phyloP scores from a whole-genome alignment of 2,797 vertebrate species.

The Muraenolepis orangiensis region DNA sequence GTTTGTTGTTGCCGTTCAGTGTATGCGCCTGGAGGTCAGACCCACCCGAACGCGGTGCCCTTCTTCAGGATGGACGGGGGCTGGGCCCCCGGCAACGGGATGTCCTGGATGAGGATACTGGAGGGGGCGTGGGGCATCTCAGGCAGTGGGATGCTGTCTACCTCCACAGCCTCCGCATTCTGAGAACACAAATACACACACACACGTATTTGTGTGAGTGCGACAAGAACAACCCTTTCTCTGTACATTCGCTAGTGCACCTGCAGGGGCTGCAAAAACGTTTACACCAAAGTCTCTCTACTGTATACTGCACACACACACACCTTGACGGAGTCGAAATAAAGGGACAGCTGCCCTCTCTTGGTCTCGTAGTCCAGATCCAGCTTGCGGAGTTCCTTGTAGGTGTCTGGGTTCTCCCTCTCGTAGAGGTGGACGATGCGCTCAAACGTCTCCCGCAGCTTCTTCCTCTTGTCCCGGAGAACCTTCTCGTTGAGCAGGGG shows the following conservation, averaged over 20 bases:
- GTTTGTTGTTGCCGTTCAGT: too few species aligned
- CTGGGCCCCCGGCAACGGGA: conserved; percentile 93
- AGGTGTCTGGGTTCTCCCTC: conserved; percentile 95
- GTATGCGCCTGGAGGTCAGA: neutral
- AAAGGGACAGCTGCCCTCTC: conserved; percentile 87
- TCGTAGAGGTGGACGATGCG: conserved; percentile 93
- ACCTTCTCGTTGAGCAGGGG: conserved; percentile 91
- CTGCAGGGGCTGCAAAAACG: too few species aligned
- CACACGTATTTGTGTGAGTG: too few species aligned
- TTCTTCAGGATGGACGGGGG: conserved; percentile 98
- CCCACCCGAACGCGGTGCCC: conserved; percentile 85
- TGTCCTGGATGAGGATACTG: conserved; percentile 96
- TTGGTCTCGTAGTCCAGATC: conserved; percentile 96
- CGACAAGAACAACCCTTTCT: too few species aligned
- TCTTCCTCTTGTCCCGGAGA: conserved; percentile 95
- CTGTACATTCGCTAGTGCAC: too few species aligned
- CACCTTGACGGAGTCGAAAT: conserved; percentile 81
- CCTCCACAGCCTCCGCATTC: conserved; percentile 97
- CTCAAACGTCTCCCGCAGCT: conserved; percentile 95
- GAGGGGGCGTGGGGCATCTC: conserved; percentile 98
- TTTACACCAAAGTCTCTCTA: too few species aligned
- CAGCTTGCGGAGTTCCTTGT: conserved; percentile 91
- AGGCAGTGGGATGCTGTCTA: conserved; percentile 97
- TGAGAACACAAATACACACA: conserved; percentile 45
- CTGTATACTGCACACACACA: too few species aligned